Percentiles rank a stretch among this genome's conserved stretches.
Conservation (phyloP, 2,113 vertebrate species). For the Mastomys coucha region DNA sequence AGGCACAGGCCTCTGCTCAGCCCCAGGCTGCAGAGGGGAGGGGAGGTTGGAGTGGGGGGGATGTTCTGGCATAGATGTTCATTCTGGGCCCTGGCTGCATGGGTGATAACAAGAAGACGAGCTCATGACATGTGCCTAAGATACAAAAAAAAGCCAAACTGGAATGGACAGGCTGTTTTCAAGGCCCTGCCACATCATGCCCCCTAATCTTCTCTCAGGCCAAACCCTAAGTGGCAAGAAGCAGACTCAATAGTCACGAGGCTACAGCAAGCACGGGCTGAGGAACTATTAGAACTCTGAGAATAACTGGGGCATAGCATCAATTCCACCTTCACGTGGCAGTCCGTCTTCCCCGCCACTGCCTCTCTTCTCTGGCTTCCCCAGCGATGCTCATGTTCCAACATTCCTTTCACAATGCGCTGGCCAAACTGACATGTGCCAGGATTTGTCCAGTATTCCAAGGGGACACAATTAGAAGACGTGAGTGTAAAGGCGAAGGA, state of each 20-base stretch:
- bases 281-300: neutral
- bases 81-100: neutral
- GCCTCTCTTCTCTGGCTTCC: conserved; percentile 25
- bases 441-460: neutral
- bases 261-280: neutral
- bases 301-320: neutral
- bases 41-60: too few relatives aligned
- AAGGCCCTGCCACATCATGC: neutral
- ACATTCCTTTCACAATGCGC: neutral
- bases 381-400: neutral
- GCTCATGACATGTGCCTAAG: neutral
- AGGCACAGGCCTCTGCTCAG: neutral
- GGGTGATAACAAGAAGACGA: neutral
- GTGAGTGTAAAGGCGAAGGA: neutral
- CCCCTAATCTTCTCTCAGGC: neutral
- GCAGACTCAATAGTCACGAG: neutral
- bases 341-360: neutral
- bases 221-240: conserved; percentile 9
- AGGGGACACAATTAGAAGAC: neutral
- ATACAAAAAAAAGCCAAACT: neutral
- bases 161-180: neutral
- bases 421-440: neutral
- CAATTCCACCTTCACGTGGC: neutral
- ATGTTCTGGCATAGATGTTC: neutral
- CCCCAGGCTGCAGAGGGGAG: neutral